A percentile compares a stretch with the other conserved stretches of the same genome.
Conservation (phyloP, 2,113 vertebrate genomes). For the Tachuris rubrigastra region DNA sequence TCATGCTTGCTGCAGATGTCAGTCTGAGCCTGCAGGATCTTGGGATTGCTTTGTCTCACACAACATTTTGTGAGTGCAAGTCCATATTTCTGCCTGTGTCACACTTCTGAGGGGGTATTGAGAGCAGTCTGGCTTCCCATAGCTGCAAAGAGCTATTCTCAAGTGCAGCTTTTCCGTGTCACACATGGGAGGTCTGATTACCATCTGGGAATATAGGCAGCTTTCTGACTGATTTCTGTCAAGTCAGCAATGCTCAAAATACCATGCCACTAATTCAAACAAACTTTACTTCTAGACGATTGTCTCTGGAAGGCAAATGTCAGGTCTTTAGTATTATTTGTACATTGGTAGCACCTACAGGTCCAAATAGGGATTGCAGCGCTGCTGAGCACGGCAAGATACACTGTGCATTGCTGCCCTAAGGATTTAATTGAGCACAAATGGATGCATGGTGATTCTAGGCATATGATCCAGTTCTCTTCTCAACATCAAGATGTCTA, state of each 20-base stretch:
- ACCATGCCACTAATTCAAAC: background rate
- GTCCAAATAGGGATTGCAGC: background rate
- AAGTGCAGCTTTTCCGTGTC: background rate
- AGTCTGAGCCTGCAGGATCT: background rate
- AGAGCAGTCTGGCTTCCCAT: background rate
- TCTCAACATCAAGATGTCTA: background rate
- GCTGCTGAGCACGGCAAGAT: background rate
- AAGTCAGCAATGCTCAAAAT: background rate
- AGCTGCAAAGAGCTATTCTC: background rate
- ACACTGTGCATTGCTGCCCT: background rate
- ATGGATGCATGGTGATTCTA: background rate
- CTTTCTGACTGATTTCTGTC: background rate
- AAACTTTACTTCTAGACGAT: background rate
- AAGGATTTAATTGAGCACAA: background rate
- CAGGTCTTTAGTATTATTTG: background rate
- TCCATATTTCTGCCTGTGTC: background rate
- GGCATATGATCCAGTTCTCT: background rate
- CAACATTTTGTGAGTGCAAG: background rate
- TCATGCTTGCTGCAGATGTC: background rate
- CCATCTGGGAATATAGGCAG: background rate
- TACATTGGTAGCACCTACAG: conserved; percentile 14
- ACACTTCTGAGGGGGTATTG: background rate
- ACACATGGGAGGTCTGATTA: background rate
- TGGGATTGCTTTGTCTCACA: background rate
- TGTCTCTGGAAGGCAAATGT: background rate